phyloP scores from a whole-genome alignment of 2,888 invertebrate species.

The Acanthosoma haemorrhoidale region DNA sequence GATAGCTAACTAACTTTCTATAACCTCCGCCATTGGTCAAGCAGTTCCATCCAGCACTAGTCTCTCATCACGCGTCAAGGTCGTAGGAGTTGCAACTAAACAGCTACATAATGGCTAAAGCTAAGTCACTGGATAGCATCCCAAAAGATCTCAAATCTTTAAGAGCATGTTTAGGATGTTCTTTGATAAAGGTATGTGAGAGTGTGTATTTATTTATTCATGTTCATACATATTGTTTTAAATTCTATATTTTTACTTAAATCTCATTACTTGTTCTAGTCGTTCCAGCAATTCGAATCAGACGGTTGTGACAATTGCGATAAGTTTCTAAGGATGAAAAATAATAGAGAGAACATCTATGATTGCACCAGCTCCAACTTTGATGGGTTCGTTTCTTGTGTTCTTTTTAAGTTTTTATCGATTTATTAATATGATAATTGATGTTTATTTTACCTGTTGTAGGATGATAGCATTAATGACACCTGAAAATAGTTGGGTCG shows the following conservation, averaged over 20 bases:
- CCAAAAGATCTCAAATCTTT: constrained; percentile 80
- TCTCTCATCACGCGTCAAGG: not conserved
- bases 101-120: not conserved
- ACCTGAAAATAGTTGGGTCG: constrained; percentile 98
- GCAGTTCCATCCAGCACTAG: not conserved
- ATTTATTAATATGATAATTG: not conserved
- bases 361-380: constrained; percentile 97
- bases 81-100: not conserved
- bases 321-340: constrained; percentile 91
- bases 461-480: constrained; percentile 93
- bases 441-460: constrained; percentile 43
- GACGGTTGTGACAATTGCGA: constrained; percentile 99
- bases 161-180: constrained; percentile 82
- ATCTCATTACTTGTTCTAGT: constrained; percentile 53
- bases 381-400: constrained; percentile 67
- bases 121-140: constrained; percentile 66
- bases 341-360: constrained; percentile 92
- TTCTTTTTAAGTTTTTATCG: not conserved
- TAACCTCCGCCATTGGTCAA: not conserved
- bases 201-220: too few species aligned
- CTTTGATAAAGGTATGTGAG: constrained; percentile 68
- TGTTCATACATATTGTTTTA: not conserved
- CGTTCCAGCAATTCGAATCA: constrained; percentile 93
- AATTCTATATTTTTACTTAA: not conserved
- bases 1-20: not conserved